Conservation (phyloP, 2,888 invertebrate genomes). For the Aethes cnicana region DNA sequence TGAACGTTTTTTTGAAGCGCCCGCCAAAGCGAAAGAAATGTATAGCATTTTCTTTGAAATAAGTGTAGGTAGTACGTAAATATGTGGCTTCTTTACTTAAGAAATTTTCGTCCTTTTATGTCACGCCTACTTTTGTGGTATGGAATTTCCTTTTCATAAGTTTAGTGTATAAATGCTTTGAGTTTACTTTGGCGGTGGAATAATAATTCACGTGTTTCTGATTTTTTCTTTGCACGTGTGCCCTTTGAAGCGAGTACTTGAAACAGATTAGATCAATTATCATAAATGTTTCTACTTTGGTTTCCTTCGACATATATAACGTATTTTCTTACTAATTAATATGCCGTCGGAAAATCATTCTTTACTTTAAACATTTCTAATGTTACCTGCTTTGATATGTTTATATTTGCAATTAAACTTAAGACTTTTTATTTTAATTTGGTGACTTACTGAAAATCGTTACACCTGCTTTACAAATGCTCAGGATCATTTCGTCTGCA, state of each 20-base stretch:
- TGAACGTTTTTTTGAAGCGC: conserved; percentile 28
- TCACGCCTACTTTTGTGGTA: conserved; percentile 35
- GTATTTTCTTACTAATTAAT: too few species aligned
- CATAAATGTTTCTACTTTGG: too few species aligned
- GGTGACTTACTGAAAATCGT: too few species aligned
- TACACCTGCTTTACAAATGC: too few species aligned
- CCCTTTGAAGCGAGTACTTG: conserved; percentile 37
- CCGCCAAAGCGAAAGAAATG: conserved; percentile 35
- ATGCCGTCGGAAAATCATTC: too few species aligned
- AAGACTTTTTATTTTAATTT: too few species aligned
- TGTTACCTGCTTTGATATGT: too few species aligned
- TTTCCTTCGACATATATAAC: too few species aligned
- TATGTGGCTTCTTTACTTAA: conserved; percentile 48
- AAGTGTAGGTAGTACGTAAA: conserved; percentile 44
- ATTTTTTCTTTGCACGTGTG: conserved; percentile 49
- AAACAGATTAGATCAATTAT: conserved; percentile 18
- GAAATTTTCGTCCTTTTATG: conserved; percentile 38
- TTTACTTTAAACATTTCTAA: too few species aligned
- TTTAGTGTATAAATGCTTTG: conserved; percentile 41
- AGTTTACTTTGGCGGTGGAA: conserved; percentile 54
- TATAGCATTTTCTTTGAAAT: conserved; percentile 47
- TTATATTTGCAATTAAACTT: too few species aligned
- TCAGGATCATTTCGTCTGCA: too few species aligned
- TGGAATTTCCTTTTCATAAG: conserved; percentile 40
- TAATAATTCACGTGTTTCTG: conserved; percentile 48